phyloP scores from a whole-genome alignment of 2,113 vertebrate species.

The Apodemus speciosus region DNA sequence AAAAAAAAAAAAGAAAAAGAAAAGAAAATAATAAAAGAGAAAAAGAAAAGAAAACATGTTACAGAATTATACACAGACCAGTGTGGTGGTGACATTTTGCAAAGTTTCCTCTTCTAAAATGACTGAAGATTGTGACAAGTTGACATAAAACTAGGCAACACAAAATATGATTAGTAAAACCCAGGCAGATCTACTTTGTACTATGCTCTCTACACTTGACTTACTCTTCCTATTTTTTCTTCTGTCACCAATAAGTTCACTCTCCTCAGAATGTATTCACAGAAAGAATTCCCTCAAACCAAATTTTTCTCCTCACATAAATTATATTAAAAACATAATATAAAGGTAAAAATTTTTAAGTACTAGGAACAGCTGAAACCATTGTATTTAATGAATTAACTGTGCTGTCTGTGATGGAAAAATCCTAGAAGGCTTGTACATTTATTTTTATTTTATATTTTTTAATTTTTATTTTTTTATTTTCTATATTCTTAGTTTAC shows the following conservation, averaged over 20 bases:
- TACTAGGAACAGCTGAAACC: not conserved
- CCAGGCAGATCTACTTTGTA: not conserved
- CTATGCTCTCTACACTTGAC: not conserved
- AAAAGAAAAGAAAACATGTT: not conserved
- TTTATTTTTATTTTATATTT: too few relatives aligned
- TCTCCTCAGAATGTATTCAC: not conserved
- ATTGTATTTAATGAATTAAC: not conserved
- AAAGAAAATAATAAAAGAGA: too few relatives aligned
- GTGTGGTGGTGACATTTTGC: not conserved
- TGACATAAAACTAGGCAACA: not conserved
- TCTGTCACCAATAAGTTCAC: not conserved
- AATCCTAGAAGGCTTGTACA: not conserved
- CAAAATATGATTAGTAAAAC: slow-evolving; percentile 23
- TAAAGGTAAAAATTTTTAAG: not conserved
- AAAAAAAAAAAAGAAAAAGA: too few relatives aligned
- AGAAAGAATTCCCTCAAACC: not conserved
- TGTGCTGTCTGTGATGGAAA: not conserved
- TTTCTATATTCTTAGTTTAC: too few relatives aligned
- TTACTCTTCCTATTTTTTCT: not conserved
- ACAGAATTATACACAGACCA: not conserved
- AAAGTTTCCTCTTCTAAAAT: not conserved
- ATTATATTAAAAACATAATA: not conserved
- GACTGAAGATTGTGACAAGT: not conserved
- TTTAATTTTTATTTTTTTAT: too few relatives aligned
- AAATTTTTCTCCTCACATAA: slow-evolving; percentile 42